Conservation (phyloP, 2,888 invertebrate genomes). For the Ochropleura plecta region DNA sequence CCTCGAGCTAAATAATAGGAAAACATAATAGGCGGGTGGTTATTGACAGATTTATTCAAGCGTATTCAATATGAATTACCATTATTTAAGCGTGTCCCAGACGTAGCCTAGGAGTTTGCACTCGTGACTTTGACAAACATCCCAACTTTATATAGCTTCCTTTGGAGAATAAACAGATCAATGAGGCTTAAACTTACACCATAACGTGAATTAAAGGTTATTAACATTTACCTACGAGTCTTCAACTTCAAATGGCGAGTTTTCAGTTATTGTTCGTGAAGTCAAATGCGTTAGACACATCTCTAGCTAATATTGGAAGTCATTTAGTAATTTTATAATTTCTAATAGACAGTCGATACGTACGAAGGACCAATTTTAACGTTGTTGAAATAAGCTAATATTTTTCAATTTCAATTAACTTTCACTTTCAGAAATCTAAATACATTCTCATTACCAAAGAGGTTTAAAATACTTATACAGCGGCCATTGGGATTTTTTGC, state of each 20-base stretch:
- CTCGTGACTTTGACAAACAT: constrained; percentile 75
- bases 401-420: background rate
- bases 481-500: no score
- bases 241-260: constrained; percentile 17
- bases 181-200: constrained; percentile 20
- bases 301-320: no score
- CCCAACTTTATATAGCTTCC: constrained; percentile 62
- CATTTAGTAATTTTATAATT: background rate
- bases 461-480: no score
- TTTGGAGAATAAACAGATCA: constrained; percentile 38
- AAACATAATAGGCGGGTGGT: constrained; percentile 69
- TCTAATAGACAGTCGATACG: background rate
- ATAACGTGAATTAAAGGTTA: constrained; percentile 30
- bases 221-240: constrained; percentile 8
- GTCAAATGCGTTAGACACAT: constrained; percentile 29
- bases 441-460: background rate
- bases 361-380: background rate
- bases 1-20: constrained; percentile 68
- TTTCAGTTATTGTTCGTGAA: constrained; percentile 7
- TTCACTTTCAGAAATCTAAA: background rate
- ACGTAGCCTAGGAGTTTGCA: constrained; percentile 71
- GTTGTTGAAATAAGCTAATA: background rate
- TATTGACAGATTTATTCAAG: constrained; percentile 72
- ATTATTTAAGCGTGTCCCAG: constrained; percentile 65
- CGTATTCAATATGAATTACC: constrained; percentile 66